phyloP scores from a whole-genome alignment of 1,140 invertebrate genomes.

The Formica exsecta region DNA sequence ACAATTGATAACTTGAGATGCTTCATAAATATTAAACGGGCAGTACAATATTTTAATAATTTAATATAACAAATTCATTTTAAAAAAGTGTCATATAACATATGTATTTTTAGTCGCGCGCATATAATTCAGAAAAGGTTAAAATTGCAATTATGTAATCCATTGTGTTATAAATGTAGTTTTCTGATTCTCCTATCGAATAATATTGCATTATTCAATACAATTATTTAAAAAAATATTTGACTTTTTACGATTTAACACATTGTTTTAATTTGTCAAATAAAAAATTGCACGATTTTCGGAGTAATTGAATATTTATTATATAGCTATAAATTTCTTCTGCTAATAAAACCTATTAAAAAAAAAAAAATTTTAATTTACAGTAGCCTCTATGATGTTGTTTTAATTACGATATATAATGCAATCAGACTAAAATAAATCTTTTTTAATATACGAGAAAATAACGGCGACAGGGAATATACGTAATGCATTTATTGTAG shows the following conservation, averaged over 20 bases:
- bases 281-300: neutral
- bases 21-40: neutral
- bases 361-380: neutral
- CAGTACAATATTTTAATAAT: neutral
- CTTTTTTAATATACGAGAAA: neutral
- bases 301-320: neutral
- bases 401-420: neutral
- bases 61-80: neutral
- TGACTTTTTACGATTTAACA: neutral
- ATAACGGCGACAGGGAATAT: neutral
- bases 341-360: neutral
- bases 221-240: neutral
- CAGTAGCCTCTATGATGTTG: neutral
- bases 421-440: slow-evolving; percentile 11
- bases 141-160: neutral
- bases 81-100: neutral
- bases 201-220: neutral
- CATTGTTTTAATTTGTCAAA: neutral
- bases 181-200: neutral
- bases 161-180: neutral
- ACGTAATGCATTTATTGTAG: slow-evolving; percentile 24
- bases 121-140: neutral
- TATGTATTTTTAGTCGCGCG: neutral
- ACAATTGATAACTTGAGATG: neutral
- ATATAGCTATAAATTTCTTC: neutral